A percentile compares a stretch with the other conserved stretches of the same genome.
Evolutionary conservation across 2,888 invertebrate genomes (phyloP).

Genomic region (Dynastes grantii): DNA sequence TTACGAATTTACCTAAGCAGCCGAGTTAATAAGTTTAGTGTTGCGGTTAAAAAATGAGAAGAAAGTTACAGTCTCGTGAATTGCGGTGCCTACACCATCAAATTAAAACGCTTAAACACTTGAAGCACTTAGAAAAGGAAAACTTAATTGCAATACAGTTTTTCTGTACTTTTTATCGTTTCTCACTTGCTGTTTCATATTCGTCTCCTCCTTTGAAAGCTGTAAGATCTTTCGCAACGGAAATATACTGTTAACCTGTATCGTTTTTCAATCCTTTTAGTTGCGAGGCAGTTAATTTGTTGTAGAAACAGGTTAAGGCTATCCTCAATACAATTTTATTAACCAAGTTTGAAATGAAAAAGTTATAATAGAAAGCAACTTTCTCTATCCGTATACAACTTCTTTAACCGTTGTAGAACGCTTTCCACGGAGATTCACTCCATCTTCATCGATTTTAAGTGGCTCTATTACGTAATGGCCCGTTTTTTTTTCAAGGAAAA

Average conservation of each 20-base stretch:
- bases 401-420: slow-evolving; percentile 8
- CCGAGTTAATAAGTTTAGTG: slow-evolving; percentile 21
- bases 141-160: slow-evolving; percentile 1
- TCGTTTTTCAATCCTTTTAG: slow-evolving; percentile 12
- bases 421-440: background rate
- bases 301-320: background rate
- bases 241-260: slow-evolving; percentile 11
- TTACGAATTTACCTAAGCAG: slow-evolving; percentile 8
- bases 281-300: slow-evolving; percentile 17
- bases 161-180: background rate
- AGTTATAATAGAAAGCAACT: slow-evolving; percentile 30
- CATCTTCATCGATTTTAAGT: slow-evolving; percentile 14
- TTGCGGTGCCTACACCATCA: background rate
- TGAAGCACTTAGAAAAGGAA: slow-evolving; percentile 2
- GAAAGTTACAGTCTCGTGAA: slow-evolving; percentile 10
- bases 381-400: slow-evolving; percentile 26
- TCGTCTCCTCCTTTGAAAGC: background rate
- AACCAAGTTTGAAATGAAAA: slow-evolving; percentile 34
- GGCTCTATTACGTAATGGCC: slow-evolving; percentile 1
- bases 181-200: background rate
- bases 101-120: slow-evolving; percentile 9
- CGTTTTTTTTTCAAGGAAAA: background rate
- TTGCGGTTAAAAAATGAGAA: background rate
- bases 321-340: slow-evolving; percentile 33
- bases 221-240: background rate